Base-by-base conservation (phyloP, 2,113 vertebrate species). In the Limanda limanda region DNA sequence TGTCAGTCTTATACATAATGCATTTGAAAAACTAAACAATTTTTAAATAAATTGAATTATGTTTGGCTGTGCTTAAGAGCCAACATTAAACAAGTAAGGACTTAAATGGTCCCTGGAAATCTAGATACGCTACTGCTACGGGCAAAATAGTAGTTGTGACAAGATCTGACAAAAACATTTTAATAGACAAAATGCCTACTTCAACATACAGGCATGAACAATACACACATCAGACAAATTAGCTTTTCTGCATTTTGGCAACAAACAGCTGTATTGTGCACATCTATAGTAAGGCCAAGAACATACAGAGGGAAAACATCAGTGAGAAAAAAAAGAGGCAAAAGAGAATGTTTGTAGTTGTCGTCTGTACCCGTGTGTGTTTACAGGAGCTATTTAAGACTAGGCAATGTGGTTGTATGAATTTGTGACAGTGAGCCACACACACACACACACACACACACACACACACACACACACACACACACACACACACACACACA, bases 391-490 rank as follows among this genome's bases (percentile, higher is more conserved):
- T 31, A 61, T 66, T 77, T 52, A 55, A 65, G 51, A 52, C 40
- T 82, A 7, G 31, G 31, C 31, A 7, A 1, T 31, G 31, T 31
- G 31, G 31, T 31, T 31, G 31, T 31, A 31, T 31, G 31, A 31
- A 31, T 31, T 31, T 31, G 31, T 31, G 31, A 31, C 1, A 31
- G 31, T 31, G 31, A 31, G 25, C 25, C 47, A 75, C 58, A 42
- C 51, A 8, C 59, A 69, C 58, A 82, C 79, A 84, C 23, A 58
- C 9, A 58, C 23, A 27, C 14, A 52, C 48, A 52, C 48, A 31
- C 3, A 52, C 48, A 51, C 48, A 51, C 48, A 51, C 48, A 76
- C 54, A 24, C 48, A 63, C 70, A 60, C 35, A 27, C 27, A 27
- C 27, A 27, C 27, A 27, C 27, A 27, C 27, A 27, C 27, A 27